phyloP scores from a whole-genome alignment of 1,140 invertebrate genomes.

The Holcopasites calliopsidis region DNA sequence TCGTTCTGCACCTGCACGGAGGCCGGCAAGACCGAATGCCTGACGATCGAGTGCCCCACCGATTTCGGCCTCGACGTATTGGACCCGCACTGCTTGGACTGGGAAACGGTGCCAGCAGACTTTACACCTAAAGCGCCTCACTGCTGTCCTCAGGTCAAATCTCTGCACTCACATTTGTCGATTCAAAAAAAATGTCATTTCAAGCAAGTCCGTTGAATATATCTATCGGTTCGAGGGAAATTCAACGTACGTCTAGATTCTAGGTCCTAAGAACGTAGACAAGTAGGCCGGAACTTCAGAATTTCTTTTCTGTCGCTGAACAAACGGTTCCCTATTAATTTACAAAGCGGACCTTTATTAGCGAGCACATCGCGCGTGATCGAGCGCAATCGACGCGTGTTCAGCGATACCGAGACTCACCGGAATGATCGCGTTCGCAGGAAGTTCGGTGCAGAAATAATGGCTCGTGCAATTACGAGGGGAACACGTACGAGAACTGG shows the following conservation, averaged over 20 bases:
- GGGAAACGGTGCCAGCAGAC: conserved; percentile 88
- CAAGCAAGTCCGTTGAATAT: too few relatives aligned
- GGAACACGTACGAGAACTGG: conserved; percentile 82
- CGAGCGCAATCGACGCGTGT: neutral
- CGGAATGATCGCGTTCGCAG: conserved; percentile 63
- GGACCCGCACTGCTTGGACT: conserved; percentile 90
- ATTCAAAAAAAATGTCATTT: too few relatives aligned
- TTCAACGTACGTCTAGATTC: too few relatives aligned
- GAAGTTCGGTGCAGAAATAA: conserved; percentile 88
- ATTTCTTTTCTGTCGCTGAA: too few relatives aligned
- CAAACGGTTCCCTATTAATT: too few relatives aligned
- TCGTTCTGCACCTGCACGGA: conserved; percentile 86
- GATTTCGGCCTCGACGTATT: conserved; percentile 90
- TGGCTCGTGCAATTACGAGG: conserved; percentile 87
- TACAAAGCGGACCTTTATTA: too few relatives aligned
- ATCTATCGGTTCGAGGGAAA: too few relatives aligned
- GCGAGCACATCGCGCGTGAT: neutral
- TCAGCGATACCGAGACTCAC: neutral
- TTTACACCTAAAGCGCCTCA: conserved; percentile 87
- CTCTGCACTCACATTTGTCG: too few relatives aligned
- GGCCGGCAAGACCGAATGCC: conserved; percentile 81
- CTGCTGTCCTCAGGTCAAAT: conserved; percentile 85
- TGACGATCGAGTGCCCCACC: conserved; percentile 89
- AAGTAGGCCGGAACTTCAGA: too few relatives aligned
- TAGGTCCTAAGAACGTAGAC: too few relatives aligned